Conservation (phyloP, 2,888 invertebrate species). For the Tetramorium bicarinatum region DNA sequence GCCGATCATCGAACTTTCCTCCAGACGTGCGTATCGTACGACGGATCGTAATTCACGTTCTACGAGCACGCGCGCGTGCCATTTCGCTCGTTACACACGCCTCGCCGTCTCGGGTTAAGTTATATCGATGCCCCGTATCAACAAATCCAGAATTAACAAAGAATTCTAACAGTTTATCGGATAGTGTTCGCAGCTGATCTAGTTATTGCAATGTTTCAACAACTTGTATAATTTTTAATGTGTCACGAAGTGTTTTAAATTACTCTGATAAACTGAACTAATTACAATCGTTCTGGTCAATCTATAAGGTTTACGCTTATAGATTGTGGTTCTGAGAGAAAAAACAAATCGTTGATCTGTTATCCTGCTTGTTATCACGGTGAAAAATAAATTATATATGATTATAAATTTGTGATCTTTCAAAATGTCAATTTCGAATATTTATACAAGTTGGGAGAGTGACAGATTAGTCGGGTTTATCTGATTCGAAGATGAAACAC, state of each 20-base stretch:
- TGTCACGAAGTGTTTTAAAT: background rate
- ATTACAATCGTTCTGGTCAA: background rate
- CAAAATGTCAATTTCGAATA: background rate
- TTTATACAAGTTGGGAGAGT: background rate
- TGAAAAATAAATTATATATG: background rate
- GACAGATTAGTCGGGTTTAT: background rate
- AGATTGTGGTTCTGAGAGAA: background rate
- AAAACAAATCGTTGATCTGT: background rate
- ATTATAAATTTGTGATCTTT: background rate
- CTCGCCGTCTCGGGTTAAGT: background rate
- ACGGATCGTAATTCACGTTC: slow-evolving; percentile 13
- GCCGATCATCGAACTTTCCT: slow-evolving; percentile 10
- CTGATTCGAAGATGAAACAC: background rate
- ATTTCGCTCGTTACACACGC: slow-evolving; percentile 25
- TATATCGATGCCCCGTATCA: background rate
- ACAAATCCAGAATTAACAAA: background rate
- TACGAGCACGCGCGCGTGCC: slow-evolving; percentile 23
- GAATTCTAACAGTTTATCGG: background rate
- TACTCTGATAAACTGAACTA: background rate
- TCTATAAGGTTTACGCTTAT: background rate
- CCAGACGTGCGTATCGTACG: slow-evolving; percentile 22
- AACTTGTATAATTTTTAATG: background rate
- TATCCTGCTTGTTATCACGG: background rate
- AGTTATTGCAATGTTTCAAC: background rate
- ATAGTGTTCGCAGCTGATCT: background rate